phyloP scores from a whole-genome alignment of 2,888 invertebrate genomes.

The Spodoptera littoralis region DNA sequence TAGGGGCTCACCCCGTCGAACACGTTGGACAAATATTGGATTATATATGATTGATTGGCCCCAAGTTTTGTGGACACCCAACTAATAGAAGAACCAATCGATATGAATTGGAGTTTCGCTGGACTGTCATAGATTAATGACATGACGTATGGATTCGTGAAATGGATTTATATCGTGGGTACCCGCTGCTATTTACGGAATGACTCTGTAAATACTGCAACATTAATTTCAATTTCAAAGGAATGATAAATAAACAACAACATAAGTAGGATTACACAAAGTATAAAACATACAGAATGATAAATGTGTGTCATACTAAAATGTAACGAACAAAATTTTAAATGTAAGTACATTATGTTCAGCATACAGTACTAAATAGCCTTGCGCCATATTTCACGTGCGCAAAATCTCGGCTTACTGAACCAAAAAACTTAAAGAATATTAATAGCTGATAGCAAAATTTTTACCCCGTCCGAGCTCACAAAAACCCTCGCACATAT shows the following conservation, averaged over 20 bases:
- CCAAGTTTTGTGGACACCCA: slow-evolving; percentile 70
- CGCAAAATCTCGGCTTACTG: slow-evolving; percentile 37
- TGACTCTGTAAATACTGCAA: not conserved
- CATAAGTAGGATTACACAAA: no score
- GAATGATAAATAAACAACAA: no score
- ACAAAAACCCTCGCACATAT: slow-evolving; percentile 55
- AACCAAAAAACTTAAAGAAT: slow-evolving; percentile 49
- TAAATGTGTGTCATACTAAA: no score
- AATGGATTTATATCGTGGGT: slow-evolving; percentile 4
- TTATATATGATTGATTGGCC: slow-evolving; percentile 78
- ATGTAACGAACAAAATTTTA: not conserved
- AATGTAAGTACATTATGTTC: slow-evolving; percentile 14
- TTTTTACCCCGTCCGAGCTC: slow-evolving; percentile 52
- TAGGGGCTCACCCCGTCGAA: slow-evolving; percentile 62
- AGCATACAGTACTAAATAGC: slow-evolving; percentile 25
- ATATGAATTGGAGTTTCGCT: slow-evolving; percentile 56
- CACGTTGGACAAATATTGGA: slow-evolving; percentile 74
- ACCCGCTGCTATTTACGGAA: slow-evolving; percentile 12
- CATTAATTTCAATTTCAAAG: no score
- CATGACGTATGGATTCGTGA: slow-evolving; percentile 28
- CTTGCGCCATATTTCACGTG: slow-evolving; percentile 31
- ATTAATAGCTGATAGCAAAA: slow-evolving; percentile 55
- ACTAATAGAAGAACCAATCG: slow-evolving; percentile 65
- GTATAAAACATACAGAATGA: no score
- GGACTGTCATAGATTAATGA: slow-evolving; percentile 58